Percentiles rank a stretch among this genome's conserved stretches.
phyloP scores from a whole-genome alignment of 2,113 vertebrate genomes.

The Seriola rivoliana region DNA sequence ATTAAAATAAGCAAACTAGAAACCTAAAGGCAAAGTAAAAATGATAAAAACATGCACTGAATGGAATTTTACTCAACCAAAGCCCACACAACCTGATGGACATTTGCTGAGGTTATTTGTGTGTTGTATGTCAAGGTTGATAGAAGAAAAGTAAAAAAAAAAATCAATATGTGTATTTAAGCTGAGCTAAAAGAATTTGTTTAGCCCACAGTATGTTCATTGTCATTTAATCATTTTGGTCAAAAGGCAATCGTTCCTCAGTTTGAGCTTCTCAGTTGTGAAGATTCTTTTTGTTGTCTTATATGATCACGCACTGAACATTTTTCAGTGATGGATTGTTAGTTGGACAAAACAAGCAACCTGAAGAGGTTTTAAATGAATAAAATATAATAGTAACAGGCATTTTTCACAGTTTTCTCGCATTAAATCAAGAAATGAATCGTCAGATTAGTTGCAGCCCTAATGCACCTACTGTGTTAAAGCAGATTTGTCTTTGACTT shows the following conservation, averaged over 20 bases:
- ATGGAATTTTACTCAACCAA: neutral
- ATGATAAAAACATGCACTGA: neutral
- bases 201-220: neutral
- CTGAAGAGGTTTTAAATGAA: neutral
- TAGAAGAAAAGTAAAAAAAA: neutral
- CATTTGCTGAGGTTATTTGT: neutral
- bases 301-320: neutral
- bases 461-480: neutral
- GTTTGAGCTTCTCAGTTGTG: neutral
- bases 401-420: neutral
- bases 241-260: neutral
- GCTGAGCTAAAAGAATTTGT: neutral
- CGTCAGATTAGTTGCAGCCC: neutral
- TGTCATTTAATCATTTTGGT: neutral
- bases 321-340: neutral
- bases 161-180: slow-evolving; percentile 14
- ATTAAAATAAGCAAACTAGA: neutral
- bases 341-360: neutral
- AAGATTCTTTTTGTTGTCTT: neutral
- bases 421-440: neutral
- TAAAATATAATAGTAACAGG: neutral
- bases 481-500: no score
- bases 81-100: neutral
- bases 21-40: neutral
- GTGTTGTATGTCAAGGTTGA: neutral